phyloP scores from a whole-genome alignment of 2,113 vertebrate genomes.

The Cheirogaleus medius region DNA sequence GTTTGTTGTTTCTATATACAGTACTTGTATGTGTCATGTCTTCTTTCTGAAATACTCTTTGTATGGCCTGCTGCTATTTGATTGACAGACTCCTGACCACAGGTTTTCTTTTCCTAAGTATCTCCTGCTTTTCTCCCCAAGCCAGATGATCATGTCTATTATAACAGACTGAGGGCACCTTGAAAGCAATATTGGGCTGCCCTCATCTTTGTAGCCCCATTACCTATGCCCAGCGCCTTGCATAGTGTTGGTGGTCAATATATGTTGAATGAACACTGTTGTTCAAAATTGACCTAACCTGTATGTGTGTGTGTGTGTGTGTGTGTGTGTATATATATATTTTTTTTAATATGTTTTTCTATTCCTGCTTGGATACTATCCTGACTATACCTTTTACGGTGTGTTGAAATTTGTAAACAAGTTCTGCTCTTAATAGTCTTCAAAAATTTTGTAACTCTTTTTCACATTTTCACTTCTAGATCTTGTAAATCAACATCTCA shows the following conservation, averaged over 20 bases:
- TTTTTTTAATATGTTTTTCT: neutral
- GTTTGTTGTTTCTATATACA: neutral
- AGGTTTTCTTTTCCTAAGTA: neutral
- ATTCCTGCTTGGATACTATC: neutral
- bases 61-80: neutral
- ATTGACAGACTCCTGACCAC: neutral
- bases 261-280: neutral
- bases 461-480: neutral
- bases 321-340: neutral
- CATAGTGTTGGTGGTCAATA: neutral
- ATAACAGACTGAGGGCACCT: neutral
- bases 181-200: neutral
- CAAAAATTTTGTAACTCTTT: neutral
- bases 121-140: neutral
- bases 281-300: neutral
- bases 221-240: neutral
- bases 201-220: neutral
- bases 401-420: slow-evolving; percentile 7
- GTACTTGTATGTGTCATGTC: accelerated
- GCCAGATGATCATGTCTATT: neutral
- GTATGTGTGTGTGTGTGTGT: no score
- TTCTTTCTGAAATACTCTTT: neutral
- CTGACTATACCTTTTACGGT: neutral
- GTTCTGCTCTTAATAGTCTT: neutral
- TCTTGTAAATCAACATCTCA: neutral